phyloP scores from a whole-genome alignment of 2,888 invertebrate species.

The Drosophila sordidapex region DNA sequence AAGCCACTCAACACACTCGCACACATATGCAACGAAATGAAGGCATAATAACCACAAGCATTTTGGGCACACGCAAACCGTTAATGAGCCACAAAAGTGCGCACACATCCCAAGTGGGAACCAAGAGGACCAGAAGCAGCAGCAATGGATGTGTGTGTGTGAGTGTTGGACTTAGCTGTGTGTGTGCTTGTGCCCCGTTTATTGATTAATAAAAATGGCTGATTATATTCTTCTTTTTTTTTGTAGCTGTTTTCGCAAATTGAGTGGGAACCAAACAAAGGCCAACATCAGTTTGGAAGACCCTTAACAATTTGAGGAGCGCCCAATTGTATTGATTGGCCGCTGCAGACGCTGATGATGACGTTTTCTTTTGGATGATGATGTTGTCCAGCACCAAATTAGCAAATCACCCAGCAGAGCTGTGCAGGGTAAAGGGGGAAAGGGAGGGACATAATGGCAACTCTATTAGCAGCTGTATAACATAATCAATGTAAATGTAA shows the following conservation, averaged over 20 bases:
- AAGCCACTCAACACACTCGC: slow-evolving; percentile 48
- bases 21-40: slow-evolving; percentile 31
- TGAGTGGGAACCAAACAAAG: slow-evolving; percentile 2
- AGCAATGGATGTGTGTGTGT: slow-evolving; percentile 9
- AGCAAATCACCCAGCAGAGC: slow-evolving; percentile 49
- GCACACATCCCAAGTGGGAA: slow-evolving; percentile 27
- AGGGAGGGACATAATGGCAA: slow-evolving; percentile 33
- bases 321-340: slow-evolving; percentile 65
- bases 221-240: background rate
- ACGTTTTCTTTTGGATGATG: slow-evolving; percentile 40
- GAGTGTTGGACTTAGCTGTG: slow-evolving; percentile 33
- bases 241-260: slow-evolving; percentile 38
- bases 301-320: slow-evolving; percentile 39
- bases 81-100: slow-evolving; percentile 80
- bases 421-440: background rate
- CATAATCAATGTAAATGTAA: slow-evolving; percentile 78
- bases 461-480: slow-evolving; percentile 76
- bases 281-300: slow-evolving; percentile 25
- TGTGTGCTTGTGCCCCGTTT: slow-evolving; percentile 57
- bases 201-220: slow-evolving; percentile 69
- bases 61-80: slow-evolving; percentile 69
- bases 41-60: slow-evolving; percentile 63
- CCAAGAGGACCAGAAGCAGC: slow-evolving; percentile 19
- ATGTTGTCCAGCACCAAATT: slow-evolving; percentile 57
- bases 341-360: slow-evolving; percentile 5